Conservation (phyloP, 64 coral and sea anemone genomes). For the Dendrophyllia cribrosa region DNA sequence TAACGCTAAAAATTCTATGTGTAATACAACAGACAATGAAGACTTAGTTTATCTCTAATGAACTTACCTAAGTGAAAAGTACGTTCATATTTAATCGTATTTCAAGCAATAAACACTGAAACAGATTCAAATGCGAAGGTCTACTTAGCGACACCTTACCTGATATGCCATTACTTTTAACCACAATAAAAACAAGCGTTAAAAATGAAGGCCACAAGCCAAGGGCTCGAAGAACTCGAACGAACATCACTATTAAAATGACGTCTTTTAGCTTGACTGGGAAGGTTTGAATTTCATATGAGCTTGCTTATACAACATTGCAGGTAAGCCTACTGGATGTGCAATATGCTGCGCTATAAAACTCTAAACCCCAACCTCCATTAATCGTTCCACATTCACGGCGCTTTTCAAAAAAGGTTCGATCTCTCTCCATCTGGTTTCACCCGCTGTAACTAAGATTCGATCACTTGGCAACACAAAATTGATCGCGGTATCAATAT, state of each 20-base stretch:
- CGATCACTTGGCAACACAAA: constrained; percentile 17
- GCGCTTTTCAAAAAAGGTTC: neutral
- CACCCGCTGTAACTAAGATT: no score
- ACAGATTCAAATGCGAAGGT: neutral
- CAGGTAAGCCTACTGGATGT: no score
- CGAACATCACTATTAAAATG: neutral
- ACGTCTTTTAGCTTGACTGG: neutral
- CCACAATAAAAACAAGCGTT: neutral
- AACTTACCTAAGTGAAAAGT: neutral
- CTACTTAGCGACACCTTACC: neutral
- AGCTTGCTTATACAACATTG: no score
- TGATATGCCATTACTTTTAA: neutral
- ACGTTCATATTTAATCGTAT: neutral
- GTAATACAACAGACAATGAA: no score
- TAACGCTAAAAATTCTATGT: no score
- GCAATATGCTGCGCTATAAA: no score
- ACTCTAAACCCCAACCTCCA: neutral
- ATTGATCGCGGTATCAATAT: neutral
- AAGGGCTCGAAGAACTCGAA: neutral
- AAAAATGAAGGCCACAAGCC: neutral
- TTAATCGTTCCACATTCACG: neutral
- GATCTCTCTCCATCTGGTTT: no score
- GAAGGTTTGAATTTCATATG: neutral
- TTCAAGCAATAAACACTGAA: neutral
- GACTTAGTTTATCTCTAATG: no score